Percentiles rank a stretch among this genome's conserved stretches.
phyloP scores from a whole-genome alignment of 2,113 vertebrate species.

The Zosterops lateralis region DNA sequence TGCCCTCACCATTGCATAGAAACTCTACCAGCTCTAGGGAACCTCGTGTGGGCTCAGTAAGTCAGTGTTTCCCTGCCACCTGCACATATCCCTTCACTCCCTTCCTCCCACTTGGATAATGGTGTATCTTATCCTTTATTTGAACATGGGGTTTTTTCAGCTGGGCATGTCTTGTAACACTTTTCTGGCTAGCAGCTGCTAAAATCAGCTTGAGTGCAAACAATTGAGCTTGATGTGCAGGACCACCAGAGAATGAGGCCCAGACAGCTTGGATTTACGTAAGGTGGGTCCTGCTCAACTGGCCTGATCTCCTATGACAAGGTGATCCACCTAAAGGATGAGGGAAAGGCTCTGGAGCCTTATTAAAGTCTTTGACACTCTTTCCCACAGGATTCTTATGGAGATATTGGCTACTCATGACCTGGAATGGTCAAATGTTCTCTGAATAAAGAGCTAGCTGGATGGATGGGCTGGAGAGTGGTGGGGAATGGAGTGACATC shows the following conservation, averaged over 20 bases:
- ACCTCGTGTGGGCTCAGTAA: background rate
- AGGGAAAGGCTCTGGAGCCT: background rate
- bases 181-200: background rate
- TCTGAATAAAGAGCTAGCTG: background rate
- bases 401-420: background rate
- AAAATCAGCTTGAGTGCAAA: background rate
- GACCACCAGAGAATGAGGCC: background rate
- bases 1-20: background rate
- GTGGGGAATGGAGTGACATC: no score
- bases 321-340: no score
- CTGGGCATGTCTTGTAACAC: background rate
- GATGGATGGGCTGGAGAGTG: accelerated
- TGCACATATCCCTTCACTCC: background rate
- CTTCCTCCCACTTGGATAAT: background rate
- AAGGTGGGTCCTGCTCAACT: no score
- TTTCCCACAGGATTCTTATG: background rate
- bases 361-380: accelerated
- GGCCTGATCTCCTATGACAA: background rate
- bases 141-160: background rate
- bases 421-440: background rate
- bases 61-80: background rate
- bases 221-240: no score
- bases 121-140: background rate
- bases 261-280: background rate
- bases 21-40: background rate